A percentile compares a stretch with the other conserved stretches of the same genome.
Conservation (phyloP, 1,140 invertebrate genomes). For the Bactericera cockerelli region DNA sequence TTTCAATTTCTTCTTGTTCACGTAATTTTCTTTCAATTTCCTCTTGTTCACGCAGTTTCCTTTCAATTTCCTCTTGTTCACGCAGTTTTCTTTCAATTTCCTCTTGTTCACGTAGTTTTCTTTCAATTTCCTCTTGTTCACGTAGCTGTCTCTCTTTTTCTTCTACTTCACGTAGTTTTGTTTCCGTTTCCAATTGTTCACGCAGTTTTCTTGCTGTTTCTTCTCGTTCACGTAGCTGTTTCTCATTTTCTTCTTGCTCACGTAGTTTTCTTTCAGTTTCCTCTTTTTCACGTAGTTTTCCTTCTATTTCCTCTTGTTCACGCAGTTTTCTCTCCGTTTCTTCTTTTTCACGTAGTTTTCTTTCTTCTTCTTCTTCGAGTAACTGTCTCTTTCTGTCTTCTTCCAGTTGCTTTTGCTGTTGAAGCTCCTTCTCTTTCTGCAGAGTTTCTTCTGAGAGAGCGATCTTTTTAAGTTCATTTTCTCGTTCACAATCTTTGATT, state of each 20-base stretch:
- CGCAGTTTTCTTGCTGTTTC: too few relatives aligned
- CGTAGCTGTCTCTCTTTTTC: too few relatives aligned
- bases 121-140: too few relatives aligned
- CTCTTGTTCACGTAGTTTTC: too few relatives aligned
- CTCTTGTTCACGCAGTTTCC: neutral
- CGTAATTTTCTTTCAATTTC: conserved; percentile 1
- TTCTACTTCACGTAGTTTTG: too few relatives aligned
- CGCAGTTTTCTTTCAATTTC: too few relatives aligned
- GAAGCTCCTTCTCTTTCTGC: neutral
- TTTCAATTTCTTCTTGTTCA: conserved; percentile 5
- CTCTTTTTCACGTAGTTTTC: neutral
- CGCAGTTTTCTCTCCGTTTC: neutral
- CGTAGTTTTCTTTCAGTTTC: neutral
- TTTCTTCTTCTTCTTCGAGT: neutral
- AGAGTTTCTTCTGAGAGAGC: neutral
- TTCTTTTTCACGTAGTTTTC: neutral
- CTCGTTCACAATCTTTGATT: neutral
- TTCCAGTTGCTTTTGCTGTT: neutral
- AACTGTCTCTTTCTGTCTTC: neutral
- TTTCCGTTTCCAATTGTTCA: too few relatives aligned
- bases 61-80: neutral
- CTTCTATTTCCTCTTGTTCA: neutral
- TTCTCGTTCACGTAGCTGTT: neutral
- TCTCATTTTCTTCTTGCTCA: neutral
- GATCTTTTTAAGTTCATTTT: neutral